Conservation (phyloP, 1,140 invertebrate species). For the Nephotettix cincticeps region DNA sequence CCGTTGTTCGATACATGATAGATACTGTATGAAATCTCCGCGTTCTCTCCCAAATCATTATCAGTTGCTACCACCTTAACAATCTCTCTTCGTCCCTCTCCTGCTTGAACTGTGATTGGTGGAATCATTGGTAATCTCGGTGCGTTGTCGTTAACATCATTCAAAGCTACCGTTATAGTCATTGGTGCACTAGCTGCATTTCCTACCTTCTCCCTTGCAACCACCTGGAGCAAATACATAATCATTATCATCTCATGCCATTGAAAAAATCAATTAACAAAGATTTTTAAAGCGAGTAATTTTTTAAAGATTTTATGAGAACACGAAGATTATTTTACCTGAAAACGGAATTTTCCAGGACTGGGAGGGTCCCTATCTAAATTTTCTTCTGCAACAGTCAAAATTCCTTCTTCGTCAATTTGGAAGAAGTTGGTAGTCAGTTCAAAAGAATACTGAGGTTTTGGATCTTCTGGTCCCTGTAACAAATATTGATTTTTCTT, state of each 20-base stretch:
- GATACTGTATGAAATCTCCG: conserved; percentile 77
- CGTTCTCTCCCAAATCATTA: conserved; percentile 82
- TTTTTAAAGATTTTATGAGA: too few species aligned
- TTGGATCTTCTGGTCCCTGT: conserved; percentile 64
- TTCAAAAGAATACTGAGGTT: conserved; percentile 77
- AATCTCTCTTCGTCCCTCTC: conserved; percentile 72
- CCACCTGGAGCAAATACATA: conserved; percentile 56
- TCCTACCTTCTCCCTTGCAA: conserved; percentile 75
- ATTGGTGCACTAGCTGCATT: conserved; percentile 77
- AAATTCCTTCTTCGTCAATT: conserved; percentile 68
- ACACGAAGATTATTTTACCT: conserved; percentile 49
- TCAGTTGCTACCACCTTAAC: conserved; percentile 78
- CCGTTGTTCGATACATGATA: conserved; percentile 90
- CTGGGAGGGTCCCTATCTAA: conserved; percentile 86
- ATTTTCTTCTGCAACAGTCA: conserved; percentile 79
- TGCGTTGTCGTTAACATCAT: conserved; percentile 84
- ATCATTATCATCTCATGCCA: too few species aligned
- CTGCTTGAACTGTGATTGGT: conserved; percentile 77
- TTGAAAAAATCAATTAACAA: too few species aligned
- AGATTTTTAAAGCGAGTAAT: too few species aligned
- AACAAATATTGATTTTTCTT: too few species aligned
- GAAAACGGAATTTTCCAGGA: conserved; percentile 78
- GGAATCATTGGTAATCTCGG: conserved; percentile 72
- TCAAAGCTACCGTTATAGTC: conserved; percentile 72
- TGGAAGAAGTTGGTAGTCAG: conserved; percentile 81